These are phyloP conservation scores for Chymomyza caudatula DNA, from an alignment of 2,888 invertebrate species.

Conservation along the genomic window DNA sequence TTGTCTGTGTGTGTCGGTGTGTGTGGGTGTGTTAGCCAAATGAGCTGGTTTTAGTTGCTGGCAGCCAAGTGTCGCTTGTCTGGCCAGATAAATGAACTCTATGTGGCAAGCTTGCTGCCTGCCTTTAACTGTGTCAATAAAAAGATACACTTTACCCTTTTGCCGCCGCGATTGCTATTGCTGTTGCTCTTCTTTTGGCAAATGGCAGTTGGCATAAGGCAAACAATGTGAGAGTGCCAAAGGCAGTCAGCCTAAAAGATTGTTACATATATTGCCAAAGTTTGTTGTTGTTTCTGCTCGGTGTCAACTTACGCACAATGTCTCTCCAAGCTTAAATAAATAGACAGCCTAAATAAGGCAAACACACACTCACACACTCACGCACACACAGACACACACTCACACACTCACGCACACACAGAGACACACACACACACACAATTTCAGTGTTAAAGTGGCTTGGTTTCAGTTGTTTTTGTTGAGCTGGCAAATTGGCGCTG, in stretches of 20 bases:
- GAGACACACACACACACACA: not conserved
- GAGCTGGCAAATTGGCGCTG: conserved; percentile 46
- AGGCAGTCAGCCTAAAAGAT: not conserved
- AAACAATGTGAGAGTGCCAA: not conserved
- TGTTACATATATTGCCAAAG: not conserved
- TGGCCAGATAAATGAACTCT: conserved; percentile 1
- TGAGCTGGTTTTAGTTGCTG: not conserved
- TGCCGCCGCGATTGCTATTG: not conserved
- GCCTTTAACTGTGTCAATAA: conserved; percentile 30
- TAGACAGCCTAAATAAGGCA: conserved; percentile 53
- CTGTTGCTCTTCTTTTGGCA: not conserved
- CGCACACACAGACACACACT: conserved; percentile 18
- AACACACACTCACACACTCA: conserved; percentile 44
- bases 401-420: not conserved
- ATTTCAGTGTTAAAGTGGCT: conserved; percentile 27
- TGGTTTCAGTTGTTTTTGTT: not conserved
- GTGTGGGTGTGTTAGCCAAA: not conserved
- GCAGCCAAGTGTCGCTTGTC: not conserved
- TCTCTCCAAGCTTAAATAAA: conserved; percentile 41
- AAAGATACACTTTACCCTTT: conserved; percentile 29
- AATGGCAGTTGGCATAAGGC: not conserved
- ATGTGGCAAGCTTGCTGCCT: not conserved
- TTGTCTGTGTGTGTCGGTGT: not conserved
- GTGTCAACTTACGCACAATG: conserved; percentile 7
- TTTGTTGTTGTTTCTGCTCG: not conserved